Evolutionary conservation across 2,797 vertebrate species (phyloP), one percentile per base, ranked within the genome.

Genomic region (Pseudochirops corinnae): DNA sequence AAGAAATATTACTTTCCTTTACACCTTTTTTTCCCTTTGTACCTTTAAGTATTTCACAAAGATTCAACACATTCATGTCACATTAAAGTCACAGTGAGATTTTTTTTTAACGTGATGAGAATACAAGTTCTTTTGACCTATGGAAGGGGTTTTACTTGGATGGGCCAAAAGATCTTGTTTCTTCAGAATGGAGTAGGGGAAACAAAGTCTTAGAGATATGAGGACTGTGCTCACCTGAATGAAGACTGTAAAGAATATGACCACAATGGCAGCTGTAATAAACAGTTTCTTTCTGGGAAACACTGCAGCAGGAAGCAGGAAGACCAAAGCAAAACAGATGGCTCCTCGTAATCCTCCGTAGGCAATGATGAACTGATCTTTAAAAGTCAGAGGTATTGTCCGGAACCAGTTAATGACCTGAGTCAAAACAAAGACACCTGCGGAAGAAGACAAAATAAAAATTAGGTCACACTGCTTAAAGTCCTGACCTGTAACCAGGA

Each of bases 191-290:
- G 95, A 67, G 50, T 33, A 87, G 58, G 7, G 31, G 33, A 46
- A 2, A 21, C 2, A 67, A n/a, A 9, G 53, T 50, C 28, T 74
- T 57, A 56, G 12, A 9, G 33, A 53, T 97, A 55, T 90, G 52
- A 95, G 1, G 33, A 95, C 57, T 62, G 16, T 18, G 95, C 98
- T 97, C 98, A 99, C 99, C 99, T 99, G 99, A 97, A 99, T 98
- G 97, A 99, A 99, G 95, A 99, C 99, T 0, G 99, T 99, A 94
- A 99, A 99, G 97, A 99, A 99, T 98, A 99, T 99, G 93, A 99
- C 97, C n/a, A 98, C 99, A 0, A 99, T 99, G 28, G 99, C 99
- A 92, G 99, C 99, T 0, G 99, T 99, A 97, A 99, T 98, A 93
- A 99, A 99, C 67, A 99, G 99, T 92, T 99, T 99, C 96, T 99